These are phyloP conservation scores for Drosophila santomea DNA, from an alignment of 1,140 invertebrate species.

Conservation along the genomic window DNA sequence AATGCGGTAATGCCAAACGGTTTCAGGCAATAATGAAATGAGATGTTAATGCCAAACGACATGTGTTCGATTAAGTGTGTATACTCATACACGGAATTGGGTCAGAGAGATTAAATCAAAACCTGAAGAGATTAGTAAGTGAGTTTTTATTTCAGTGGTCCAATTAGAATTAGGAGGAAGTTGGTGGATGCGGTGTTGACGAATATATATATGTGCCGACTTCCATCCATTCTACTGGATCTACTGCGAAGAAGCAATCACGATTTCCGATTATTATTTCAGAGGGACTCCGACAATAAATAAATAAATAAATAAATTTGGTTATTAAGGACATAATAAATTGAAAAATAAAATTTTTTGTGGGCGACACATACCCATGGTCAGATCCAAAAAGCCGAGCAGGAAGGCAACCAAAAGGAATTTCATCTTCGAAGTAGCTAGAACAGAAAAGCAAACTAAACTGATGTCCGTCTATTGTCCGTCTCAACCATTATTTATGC, in stretches of 20 bases:
- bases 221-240: too few relatives aligned
- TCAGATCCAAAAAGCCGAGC: constrained; percentile 61
- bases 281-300: constrained; percentile 49
- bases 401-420: constrained; percentile 68
- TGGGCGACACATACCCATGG: constrained; percentile 47
- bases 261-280: too few relatives aligned
- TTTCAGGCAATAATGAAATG: constrained; percentile 26
- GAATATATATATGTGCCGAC: too few relatives aligned
- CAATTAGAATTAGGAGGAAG: background rate
- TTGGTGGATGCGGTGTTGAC: too few relatives aligned
- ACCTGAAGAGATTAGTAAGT: constrained; percentile 30
- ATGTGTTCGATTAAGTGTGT: constrained; percentile 8
- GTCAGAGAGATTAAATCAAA: constrained; percentile 46
- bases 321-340: background rate
- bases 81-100: constrained; percentile 18
- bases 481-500: background rate
- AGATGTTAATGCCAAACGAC: constrained; percentile 37
- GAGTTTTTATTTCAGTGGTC: constrained; percentile 33
- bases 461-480: constrained; percentile 24
- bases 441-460: constrained; percentile 34
- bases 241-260: too few relatives aligned
- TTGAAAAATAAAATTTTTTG: background rate
- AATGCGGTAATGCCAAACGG: constrained; percentile 4
- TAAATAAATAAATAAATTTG: constrained; percentile 23
- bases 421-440: constrained; percentile 54